A percentile compares a stretch with the other conserved stretches of the same genome.
These are phyloP conservation scores for Diogma glabrata DNA, from an alignment of 2,888 invertebrate genomes.

Conservation along the genomic window DNA sequence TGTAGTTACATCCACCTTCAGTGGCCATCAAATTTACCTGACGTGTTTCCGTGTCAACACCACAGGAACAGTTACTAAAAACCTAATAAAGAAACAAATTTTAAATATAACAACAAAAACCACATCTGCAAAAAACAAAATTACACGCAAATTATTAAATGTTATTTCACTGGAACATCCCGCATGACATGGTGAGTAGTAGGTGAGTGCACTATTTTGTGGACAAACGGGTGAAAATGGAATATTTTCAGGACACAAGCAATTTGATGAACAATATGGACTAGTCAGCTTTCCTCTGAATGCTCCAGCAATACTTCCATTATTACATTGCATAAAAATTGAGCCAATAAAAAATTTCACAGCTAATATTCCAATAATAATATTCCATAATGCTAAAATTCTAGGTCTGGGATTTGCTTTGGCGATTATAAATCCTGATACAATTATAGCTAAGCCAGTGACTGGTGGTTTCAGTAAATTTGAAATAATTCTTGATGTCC, in stretches of 20 bases:
- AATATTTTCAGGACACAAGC: constrained; percentile 38
- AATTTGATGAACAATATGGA: constrained; percentile 43
- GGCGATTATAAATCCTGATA: constrained; percentile 43
- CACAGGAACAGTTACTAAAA: constrained; percentile 43
- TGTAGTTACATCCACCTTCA: constrained; percentile 43
- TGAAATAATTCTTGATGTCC: constrained; percentile 39
- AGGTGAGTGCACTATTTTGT: constrained; percentile 41
- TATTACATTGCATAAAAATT: constrained; percentile 38
- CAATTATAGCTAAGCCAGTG: constrained; percentile 39
- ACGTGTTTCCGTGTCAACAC: constrained; percentile 23
- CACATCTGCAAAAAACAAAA: constrained; percentile 1
- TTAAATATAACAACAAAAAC: constrained; percentile 1
- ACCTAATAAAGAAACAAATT: constrained; percentile 26
- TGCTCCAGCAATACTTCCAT: constrained; percentile 39
- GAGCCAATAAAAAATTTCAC: constrained; percentile 37
- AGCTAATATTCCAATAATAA: constrained; percentile 35
- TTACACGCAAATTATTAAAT: constrained; percentile 36
- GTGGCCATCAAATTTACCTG: constrained; percentile 28
- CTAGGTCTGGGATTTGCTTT: constrained; percentile 38
- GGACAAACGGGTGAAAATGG: constrained; percentile 54
- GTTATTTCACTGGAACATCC: constrained; percentile 43
- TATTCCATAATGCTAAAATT: constrained; percentile 40
- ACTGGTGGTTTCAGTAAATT: constrained; percentile 45
- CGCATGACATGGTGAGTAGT: constrained; percentile 62
- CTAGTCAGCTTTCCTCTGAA: constrained; percentile 34